A percentile compares a stretch with the other conserved stretches of the same genome.
phyloP scores from a whole-genome alignment of 1,140 invertebrate species.

The Papilio aristodemus region DNA sequence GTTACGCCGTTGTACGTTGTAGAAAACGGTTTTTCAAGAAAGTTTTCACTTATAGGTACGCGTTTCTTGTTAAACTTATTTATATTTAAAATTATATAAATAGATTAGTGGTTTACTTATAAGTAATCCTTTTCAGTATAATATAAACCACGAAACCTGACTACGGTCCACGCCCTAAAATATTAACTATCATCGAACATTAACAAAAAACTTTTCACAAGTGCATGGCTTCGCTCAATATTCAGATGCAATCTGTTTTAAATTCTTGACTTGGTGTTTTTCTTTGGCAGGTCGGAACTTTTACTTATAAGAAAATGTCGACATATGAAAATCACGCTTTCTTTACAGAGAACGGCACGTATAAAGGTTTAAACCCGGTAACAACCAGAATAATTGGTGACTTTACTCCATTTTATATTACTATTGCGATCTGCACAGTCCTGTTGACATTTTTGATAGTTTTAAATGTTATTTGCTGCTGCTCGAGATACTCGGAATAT shows the following conservation, averaged over 20 bases:
- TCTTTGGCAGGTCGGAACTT: constrained; percentile 63
- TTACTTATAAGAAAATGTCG: constrained; percentile 62
- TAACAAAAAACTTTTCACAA: background rate
- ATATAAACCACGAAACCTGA: background rate
- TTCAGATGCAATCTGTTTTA: constrained; percentile 24
- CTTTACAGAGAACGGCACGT: constrained; percentile 71
- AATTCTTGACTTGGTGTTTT: constrained; percentile 50
- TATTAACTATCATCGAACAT: background rate
- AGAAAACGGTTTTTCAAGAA: constrained; percentile 1
- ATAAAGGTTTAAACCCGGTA: constrained; percentile 61
- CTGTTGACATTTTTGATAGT: constrained; percentile 85
- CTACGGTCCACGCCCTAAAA: constrained; percentile 30
- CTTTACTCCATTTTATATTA: constrained; percentile 88
- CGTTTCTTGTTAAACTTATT: background rate
- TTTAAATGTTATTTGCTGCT: constrained; percentile 89
- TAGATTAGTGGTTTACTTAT: no score
- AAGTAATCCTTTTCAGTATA: background rate
- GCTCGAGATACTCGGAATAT: constrained; percentile 88
- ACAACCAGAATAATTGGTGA: constrained; percentile 76
- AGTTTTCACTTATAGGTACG: constrained; percentile 11
- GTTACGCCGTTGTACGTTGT: constrained; percentile 11
- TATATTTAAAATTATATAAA: background rate
- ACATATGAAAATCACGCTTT: constrained; percentile 65
- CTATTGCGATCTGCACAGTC: constrained; percentile 87
- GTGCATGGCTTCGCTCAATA: background rate